A percentile compares a stretch with the other conserved stretches of the same genome.
Conservation (phyloP, 1,140 invertebrate species). For the Caenorhabditis brenneri region DNA sequence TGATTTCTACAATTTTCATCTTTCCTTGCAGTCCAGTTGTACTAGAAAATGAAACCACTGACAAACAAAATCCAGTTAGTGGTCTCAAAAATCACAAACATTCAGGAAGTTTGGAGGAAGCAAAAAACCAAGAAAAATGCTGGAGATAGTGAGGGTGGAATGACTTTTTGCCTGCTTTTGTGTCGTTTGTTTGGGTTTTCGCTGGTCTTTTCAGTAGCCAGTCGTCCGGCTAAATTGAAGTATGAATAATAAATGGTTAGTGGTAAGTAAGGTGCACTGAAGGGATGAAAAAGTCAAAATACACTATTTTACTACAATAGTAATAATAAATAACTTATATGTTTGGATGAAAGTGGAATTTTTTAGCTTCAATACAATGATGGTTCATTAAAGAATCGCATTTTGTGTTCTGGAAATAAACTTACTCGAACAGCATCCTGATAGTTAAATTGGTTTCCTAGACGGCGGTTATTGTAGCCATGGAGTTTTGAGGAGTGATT, state of each 20-base stretch:
- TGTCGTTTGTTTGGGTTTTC: background rate
- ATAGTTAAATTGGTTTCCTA: background rate
- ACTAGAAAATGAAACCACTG: background rate
- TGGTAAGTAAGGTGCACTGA: background rate
- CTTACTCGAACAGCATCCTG: slow-evolving; percentile 28
- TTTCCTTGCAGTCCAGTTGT: too few relatives aligned
- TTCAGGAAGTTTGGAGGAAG: background rate
- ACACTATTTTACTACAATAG: too few relatives aligned
- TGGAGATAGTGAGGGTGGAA: background rate
- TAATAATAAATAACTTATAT: too few relatives aligned
- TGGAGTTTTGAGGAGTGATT: background rate
- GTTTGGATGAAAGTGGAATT: too few relatives aligned
- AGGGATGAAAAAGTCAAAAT: background rate
- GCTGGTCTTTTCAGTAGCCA: background rate
- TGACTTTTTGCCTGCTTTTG: background rate
- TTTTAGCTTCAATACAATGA: too few relatives aligned
- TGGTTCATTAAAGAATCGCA: too few relatives aligned
- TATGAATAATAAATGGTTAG: slow-evolving; percentile 24
- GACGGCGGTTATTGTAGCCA: background rate
- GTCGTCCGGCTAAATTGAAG: slow-evolving; percentile 20
- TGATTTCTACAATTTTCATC: too few relatives aligned
- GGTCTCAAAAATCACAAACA: background rate
- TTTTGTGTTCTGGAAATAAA: background rate
- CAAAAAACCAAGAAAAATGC: too few relatives aligned
- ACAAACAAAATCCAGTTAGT: background rate